A percentile compares a stretch with the other conserved stretches of the same genome.
Evolutionary conservation across 2,888 invertebrate species (phyloP).

Genomic region (Nematopogon swammerdamellus): DNA sequence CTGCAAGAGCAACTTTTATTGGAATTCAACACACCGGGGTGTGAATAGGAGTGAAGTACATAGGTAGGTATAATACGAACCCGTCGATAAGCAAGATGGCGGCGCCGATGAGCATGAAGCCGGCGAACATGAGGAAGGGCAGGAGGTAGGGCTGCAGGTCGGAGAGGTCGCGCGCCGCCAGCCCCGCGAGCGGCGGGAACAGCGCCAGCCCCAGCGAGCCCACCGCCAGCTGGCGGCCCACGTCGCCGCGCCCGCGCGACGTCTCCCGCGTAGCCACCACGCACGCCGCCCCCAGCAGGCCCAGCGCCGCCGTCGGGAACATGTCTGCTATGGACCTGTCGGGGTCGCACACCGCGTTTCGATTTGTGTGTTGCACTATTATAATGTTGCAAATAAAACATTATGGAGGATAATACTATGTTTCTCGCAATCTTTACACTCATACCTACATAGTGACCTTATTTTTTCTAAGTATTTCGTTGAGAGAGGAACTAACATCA

Average conservation of each 20-base stretch:
- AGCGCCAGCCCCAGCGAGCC: conserved; percentile 72
- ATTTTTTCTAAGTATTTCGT: too few relatives aligned
- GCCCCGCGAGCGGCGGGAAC: conserved; percentile 60
- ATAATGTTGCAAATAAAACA: too few relatives aligned
- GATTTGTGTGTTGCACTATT: too few relatives aligned
- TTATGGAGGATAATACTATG: too few relatives aligned
- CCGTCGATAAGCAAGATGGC: conserved; percentile 54
- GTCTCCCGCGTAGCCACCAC: conserved; percentile 83
- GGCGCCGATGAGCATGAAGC: conserved; percentile 53
- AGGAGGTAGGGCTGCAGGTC: conserved; percentile 38
- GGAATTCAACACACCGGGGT: too few relatives aligned
- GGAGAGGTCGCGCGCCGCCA: conserved; percentile 31
- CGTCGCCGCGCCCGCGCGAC: conserved; percentile 73
- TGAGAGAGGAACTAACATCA: too few relatives aligned
- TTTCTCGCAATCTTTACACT: neutral
- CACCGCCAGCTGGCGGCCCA: conserved; percentile 73
- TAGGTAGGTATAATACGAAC: conserved; percentile 41
- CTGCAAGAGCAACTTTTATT: too few relatives aligned
- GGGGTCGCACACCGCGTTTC: too few relatives aligned
- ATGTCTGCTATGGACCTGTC: conserved; percentile 69
- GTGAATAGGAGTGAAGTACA: too few relatives aligned
- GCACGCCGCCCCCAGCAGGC: conserved; percentile 69
- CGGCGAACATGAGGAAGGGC: conserved; percentile 59
- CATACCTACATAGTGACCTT: too few relatives aligned
- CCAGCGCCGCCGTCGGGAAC: conserved; percentile 69